Evolutionary conservation across 2,113 vertebrate species (phyloP).

Genomic region (Baryphthengus martii): DNA sequence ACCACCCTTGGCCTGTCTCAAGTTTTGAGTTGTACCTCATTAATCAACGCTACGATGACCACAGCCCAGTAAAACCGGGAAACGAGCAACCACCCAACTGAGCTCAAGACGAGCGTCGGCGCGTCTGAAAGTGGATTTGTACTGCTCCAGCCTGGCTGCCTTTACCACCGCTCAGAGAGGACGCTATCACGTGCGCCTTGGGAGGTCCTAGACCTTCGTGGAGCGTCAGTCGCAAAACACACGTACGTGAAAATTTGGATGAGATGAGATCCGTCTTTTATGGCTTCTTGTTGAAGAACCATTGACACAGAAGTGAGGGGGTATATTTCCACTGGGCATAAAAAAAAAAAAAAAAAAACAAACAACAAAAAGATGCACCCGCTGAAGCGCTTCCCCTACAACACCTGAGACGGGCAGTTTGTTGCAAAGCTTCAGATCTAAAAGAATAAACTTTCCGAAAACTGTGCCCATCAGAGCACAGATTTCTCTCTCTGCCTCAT

Average conservation of each 20-base stretch:
- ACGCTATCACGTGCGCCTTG: not conserved
- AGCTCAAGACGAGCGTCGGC: not conserved
- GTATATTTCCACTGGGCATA: not conserved
- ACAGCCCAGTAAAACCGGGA: not conserved
- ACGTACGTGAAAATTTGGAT: not conserved
- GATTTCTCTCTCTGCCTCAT: not conserved
- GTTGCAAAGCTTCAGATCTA: not conserved
- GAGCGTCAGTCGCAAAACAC: not conserved
- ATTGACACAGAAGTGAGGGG: not conserved
- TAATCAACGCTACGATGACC: not conserved
- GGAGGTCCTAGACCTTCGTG: not conserved
- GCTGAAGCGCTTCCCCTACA: not conserved
- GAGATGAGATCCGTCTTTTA: not conserved
- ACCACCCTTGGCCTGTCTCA: not conserved
- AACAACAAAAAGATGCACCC: fast-evolving
- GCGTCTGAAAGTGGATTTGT: fast-evolving
- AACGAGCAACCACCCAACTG: not conserved
- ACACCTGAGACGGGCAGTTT: not conserved
- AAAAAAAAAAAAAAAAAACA: not conserved
- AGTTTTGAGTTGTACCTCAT: not conserved
- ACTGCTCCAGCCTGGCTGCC: too few species aligned
- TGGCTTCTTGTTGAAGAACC: not conserved
- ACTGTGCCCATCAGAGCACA: not conserved
- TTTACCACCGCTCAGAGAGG: not conserved
- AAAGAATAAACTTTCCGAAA: not conserved